These are phyloP conservation scores for Polyommatus icarus DNA, from an alignment of 2,888 invertebrate species.

Conservation along the genomic window DNA sequence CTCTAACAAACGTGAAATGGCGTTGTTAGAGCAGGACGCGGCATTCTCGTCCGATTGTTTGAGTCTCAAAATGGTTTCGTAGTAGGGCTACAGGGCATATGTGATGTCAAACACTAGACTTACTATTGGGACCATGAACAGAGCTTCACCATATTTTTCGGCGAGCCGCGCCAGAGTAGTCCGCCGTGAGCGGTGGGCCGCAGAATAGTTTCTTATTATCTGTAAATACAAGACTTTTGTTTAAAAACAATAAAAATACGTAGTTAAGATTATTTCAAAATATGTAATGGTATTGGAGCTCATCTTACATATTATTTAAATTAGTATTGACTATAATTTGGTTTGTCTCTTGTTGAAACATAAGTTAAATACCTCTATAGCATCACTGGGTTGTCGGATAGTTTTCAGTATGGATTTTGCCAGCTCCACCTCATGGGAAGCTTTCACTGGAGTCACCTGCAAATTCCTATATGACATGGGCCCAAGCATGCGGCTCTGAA, in stretches of 20 bases:
- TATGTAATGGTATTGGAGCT: neutral
- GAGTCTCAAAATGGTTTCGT: no score
- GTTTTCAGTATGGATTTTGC: slow-evolving; percentile 49
- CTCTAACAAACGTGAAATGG: no score
- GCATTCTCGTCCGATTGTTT: no score
- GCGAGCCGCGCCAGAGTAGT: slow-evolving; percentile 55
- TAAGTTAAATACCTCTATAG: slow-evolving; percentile 53
- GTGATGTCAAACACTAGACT: slow-evolving; percentile 37
- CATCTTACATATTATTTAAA: no score
- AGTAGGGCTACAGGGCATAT: no score
- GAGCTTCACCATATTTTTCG: slow-evolving; percentile 47
- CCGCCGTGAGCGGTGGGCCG: slow-evolving; percentile 55
- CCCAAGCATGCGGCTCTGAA: slow-evolving; percentile 53
- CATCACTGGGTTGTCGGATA: slow-evolving; percentile 55
- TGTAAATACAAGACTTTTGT: slow-evolving; percentile 40
- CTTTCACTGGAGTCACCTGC: slow-evolving; percentile 50
- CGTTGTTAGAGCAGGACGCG: no score
- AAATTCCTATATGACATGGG: slow-evolving; percentile 51
- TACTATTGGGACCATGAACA: slow-evolving; percentile 62
- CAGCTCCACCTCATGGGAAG: slow-evolving; percentile 57
- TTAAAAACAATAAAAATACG: neutral
- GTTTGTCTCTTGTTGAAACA: no score
- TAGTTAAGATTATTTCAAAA: neutral
- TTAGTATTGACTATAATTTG: no score
- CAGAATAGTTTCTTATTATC: slow-evolving; percentile 60